phyloP scores from a whole-genome alignment of 2,888 invertebrate species.

The Muschampia plurimacula region DNA sequence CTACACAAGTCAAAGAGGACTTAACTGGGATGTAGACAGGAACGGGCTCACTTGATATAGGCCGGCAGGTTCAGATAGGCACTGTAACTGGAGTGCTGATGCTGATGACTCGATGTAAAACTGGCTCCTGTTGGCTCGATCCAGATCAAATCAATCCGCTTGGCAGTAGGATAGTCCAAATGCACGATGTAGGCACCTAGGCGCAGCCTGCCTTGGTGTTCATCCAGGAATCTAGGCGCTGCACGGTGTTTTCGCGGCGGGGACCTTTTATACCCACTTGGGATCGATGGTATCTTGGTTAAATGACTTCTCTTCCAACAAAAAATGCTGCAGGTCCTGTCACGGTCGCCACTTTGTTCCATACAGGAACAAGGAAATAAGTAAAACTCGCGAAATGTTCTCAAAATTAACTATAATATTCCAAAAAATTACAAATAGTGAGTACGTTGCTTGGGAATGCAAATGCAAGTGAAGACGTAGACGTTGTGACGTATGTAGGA shows the following conservation, averaged over 20 bases:
- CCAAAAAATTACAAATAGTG: too few species aligned
- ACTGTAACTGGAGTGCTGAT: background rate
- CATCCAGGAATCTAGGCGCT: background rate
- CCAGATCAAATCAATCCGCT: background rate
- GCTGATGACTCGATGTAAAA: background rate
- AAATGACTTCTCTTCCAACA: background rate
- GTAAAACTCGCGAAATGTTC: too few species aligned
- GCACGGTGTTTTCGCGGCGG: slow-evolving; percentile 6
- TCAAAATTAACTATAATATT: too few species aligned
- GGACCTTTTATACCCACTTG: background rate
- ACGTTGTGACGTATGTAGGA: too few species aligned
- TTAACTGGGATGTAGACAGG: background rate
- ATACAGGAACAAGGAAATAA: background rate
- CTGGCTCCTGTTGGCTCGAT: background rate
- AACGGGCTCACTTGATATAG: slow-evolving; percentile 5
- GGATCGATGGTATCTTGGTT: background rate
- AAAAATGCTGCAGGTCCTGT: background rate
- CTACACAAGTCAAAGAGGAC: background rate
- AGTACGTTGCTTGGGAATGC: too few species aligned
- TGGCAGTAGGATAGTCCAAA: background rate
- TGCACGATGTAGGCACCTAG: slow-evolving; percentile 1
- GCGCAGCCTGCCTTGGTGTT: background rate
- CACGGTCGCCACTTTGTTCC: slow-evolving; percentile 6
- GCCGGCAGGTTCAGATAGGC: background rate
- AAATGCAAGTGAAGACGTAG: too few species aligned